Evolutionary conservation across 2,797 vertebrate species (phyloP).

Genomic region (Cossypha polioptera): DNA sequence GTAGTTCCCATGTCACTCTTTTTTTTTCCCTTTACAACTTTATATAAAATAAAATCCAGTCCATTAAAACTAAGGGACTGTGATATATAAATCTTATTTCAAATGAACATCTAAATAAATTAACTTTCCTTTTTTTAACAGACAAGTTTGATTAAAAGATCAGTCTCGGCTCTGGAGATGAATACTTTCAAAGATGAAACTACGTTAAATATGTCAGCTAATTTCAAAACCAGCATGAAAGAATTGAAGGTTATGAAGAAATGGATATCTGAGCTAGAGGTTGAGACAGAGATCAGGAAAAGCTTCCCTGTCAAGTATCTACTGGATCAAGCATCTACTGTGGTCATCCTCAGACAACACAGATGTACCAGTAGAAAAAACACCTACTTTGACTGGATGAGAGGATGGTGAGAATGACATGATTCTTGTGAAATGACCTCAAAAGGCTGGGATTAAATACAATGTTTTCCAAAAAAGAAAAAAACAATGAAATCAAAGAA

Average conservation of each 20-base stretch:
- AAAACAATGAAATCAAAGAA: constrained; percentile 29
- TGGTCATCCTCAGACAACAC: neutral
- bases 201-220: constrained; percentile 10
- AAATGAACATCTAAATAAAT: constrained; percentile 1
- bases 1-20: neutral
- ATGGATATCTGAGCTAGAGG: neutral
- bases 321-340: neutral
- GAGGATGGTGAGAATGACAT: neutral
- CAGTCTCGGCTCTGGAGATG: constrained; percentile 55
- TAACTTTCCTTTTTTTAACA: constrained; percentile 23
- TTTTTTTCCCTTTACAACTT: neutral
- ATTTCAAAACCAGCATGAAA: constrained; percentile 65
- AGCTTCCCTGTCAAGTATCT: neutral
- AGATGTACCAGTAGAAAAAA: neutral
- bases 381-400: neutral
- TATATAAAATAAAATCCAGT: neutral
- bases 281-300: neutral
- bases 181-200: constrained; percentile 2
- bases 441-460: constrained; percentile 39
- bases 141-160: constrained; percentile 43
- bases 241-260: constrained; percentile 61
- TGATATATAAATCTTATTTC: neutral
- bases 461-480: constrained; percentile 40
- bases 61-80: neutral
- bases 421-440: constrained; percentile 20